phyloP scores from a whole-genome alignment of 2,797 vertebrate genomes.

The Tadarida brasiliensis region DNA sequence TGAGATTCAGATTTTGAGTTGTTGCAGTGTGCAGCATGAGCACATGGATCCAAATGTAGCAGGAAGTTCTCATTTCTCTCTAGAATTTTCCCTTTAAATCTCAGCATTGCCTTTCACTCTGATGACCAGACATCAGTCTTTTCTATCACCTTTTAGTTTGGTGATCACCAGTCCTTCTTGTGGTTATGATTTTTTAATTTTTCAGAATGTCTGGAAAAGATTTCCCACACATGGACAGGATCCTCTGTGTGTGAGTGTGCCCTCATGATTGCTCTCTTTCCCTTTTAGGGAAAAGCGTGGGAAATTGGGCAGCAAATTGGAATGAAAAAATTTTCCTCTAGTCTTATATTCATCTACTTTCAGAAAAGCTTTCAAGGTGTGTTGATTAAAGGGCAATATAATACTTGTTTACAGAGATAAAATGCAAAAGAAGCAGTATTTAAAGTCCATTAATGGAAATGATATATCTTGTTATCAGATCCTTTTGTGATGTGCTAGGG shows the following conservation, averaged over 20 bases:
- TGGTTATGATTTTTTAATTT: constrained; percentile 54
- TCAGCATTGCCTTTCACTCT: constrained; percentile 47
- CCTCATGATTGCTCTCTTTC: not conserved
- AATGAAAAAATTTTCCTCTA: constrained; percentile 17
- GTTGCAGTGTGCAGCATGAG: not conserved
- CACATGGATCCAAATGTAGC: not conserved
- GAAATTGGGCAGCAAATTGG: not conserved
- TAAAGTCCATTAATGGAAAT: constrained; percentile 7
- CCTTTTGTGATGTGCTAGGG: not conserved
- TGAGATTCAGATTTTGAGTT: constrained; percentile 58
- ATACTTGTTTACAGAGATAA: constrained; percentile 21
- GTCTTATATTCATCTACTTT: constrained; percentile 23
- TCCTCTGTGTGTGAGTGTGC: not conserved
- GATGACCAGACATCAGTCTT: not conserved
- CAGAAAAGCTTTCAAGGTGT: not conserved
- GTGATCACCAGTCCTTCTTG: not conserved
- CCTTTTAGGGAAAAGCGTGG: not conserved
- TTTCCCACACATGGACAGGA: not conserved
- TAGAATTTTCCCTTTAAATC: constrained; percentile 25
- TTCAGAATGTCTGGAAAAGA: constrained; percentile 46
- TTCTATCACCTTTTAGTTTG: constrained; percentile 7
- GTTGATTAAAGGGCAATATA: not conserved
- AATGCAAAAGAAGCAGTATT: constrained; percentile 34
- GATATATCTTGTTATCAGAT: not conserved
- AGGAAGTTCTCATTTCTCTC: constrained; percentile 33